Percentiles rank a stretch among this genome's conserved stretches.
Evolutionary conservation across 2,888 invertebrate species (phyloP).

Genomic region (Theretra japonica): DNA sequence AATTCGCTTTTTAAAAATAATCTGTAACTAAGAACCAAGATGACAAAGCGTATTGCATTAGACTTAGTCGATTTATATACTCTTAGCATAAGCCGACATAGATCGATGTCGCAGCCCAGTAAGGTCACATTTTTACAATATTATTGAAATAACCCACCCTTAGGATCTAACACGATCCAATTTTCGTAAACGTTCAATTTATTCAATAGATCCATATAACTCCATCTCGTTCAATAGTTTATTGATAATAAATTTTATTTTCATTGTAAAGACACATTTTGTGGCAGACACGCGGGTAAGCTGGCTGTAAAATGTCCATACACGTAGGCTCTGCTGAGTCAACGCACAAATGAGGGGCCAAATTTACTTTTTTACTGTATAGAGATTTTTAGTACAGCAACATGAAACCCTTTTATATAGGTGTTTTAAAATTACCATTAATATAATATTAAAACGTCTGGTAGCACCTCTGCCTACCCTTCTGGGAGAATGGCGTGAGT

Average conservation of each 20-base stretch:
- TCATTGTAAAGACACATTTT: slow-evolving; percentile 20
- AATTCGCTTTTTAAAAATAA: too few relatives aligned
- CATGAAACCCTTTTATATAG: too few relatives aligned
- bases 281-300: neutral
- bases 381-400: neutral
- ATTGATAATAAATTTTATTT: slow-evolving; percentile 26
- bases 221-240: slow-evolving; percentile 16
- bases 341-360: slow-evolving; percentile 30
- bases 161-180: slow-evolving; percentile 12
- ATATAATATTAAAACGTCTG: too few relatives aligned
- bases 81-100: neutral
- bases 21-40: too few relatives aligned
- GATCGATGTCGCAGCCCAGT: neutral
- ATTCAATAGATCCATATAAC: slow-evolving; percentile 16
- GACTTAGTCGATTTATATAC: too few relatives aligned
- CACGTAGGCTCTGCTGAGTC: slow-evolving; percentile 29
- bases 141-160: neutral
- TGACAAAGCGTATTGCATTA: too few relatives aligned
- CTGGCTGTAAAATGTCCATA: slow-evolving; percentile 22
- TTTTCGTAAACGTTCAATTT: slow-evolving; percentile 19
- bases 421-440: too few relatives aligned
- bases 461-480: too few relatives aligned
- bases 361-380: slow-evolving; percentile 1
- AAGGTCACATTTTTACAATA: neutral
- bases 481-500: too few relatives aligned